Evolutionary conservation across 2,113 vertebrate genomes (phyloP), one percentile per base, ranked within the genome.

Genomic region (Seriola dumerili): DNA sequence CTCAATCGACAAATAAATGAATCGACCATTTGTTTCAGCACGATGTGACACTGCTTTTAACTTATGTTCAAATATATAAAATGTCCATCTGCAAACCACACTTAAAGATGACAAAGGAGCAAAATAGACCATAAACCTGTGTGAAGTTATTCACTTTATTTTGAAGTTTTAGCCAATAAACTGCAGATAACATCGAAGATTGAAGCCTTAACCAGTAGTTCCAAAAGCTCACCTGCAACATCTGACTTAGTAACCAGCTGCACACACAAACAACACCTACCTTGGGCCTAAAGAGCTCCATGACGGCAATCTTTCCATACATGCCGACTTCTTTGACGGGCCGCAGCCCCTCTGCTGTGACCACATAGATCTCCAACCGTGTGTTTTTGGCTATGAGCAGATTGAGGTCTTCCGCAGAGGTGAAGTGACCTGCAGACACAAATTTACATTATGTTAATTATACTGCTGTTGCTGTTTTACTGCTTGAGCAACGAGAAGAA

Each of bases 241-340:
- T 59, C 9, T 16, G 29, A 38, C 42, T 46, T 19, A n/a, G 21
- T 32, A 12, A 40, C 8, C n/a, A 50, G 66, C 23, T 9, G 1
- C 21, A 17, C 29, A 14, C 29, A 58, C 34, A 14, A 5, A 42
- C 25, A 55, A 34, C 17, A 54, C 90, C 75, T 70, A 99, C 98
- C 96, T 99, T 99, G 38, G 98, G 98, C 32, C 98, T 94, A 92
- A 99, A 99, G 29, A 99, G 98, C 91, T 99, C 97, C 98, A 99
- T 99, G 78, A 99, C 98, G 0, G 97, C 96, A 0, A 98, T 99
- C 92, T 98, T 99, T 32, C 98, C 98, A 0, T 99, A 99, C 98
- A 99, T 99, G 74, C 98, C 98, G 69, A 99, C 97, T 88, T 99
- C 98, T 78, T 99, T 99, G 76, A 99, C 98, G 0, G 98, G 98